phyloP scores from a whole-genome alignment of 1,140 invertebrate genomes.

The Bradynema listronoti region DNA sequence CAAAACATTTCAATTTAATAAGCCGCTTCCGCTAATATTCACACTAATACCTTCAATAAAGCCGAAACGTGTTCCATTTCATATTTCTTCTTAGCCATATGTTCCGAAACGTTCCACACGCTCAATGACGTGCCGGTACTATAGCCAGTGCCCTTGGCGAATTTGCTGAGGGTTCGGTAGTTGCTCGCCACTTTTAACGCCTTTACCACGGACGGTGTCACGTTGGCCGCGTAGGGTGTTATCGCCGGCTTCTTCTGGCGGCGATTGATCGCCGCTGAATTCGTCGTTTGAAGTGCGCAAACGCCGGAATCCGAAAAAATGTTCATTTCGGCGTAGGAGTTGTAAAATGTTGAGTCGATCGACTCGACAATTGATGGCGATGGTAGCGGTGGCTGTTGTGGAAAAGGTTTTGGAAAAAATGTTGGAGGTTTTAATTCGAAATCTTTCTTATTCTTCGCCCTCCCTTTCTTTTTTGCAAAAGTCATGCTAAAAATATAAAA shows the following conservation, averaged over 20 bases:
- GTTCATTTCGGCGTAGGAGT: not conserved
- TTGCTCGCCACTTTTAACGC: not conserved
- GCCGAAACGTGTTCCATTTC: slow-evolving; percentile 88
- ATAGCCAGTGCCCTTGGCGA: slow-evolving; percentile 87
- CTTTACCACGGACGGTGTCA: not conserved
- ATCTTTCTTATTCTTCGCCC: no score
- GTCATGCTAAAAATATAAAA: no score
- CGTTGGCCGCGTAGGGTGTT: not conserved
- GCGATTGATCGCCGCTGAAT: not conserved
- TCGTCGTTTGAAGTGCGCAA: not conserved
- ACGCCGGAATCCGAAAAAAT: not conserved
- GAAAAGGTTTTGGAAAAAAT: no score
- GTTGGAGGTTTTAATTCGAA: no score
- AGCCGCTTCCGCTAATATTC: no score
- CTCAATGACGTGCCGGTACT: slow-evolving; percentile 85
- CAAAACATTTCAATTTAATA: no score
- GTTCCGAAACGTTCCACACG: slow-evolving; percentile 88
- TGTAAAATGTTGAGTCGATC: not conserved
- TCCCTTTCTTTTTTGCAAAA: no score
- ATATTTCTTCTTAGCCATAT: slow-evolving; percentile 74
- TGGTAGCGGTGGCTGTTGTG: no score
- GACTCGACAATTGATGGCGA: no score
- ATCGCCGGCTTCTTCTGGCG: not conserved
- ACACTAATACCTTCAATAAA: slow-evolving; percentile 67
- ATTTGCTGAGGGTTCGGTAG: slow-evolving; percentile 58